Evolutionary conservation across 2,797 vertebrate genomes (phyloP), one percentile per base, ranked within the genome.

Genomic region (Thripadectes ignobilis): DNA sequence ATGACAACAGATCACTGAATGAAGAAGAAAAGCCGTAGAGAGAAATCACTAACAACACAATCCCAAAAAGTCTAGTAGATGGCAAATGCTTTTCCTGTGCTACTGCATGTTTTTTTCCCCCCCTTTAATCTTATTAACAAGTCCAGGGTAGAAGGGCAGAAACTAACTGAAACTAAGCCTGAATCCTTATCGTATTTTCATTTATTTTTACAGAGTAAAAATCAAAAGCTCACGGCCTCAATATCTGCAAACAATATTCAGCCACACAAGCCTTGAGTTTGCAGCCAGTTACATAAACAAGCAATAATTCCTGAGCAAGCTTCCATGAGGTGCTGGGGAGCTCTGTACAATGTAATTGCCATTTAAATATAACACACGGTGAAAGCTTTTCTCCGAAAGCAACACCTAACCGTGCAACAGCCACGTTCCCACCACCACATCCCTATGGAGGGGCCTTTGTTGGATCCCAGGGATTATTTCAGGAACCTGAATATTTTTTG

Each of bases 251-350:
- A 66, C 38, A 88, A 39, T 10, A 72, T 34, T 63, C 62, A 92
- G 69, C 62, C 51, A 61, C 39, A 7, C 14, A 81, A n/a, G 66
- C 73, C 62, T 87, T 27, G 13, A 76, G 63, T 69, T 82, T 2
- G 2, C 84, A 94, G 67, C 36, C 74, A 72, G 86, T 66, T 81
- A 73, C 51, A 85, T n/a, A 91, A 89, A 76, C 73, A 92, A 77
- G 27, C 11, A 72, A 8, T 34, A 89, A 92, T 24, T 78, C 73
- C 79, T 9, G 8, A 86, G 58, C 65, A 88, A 74, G 43, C 79
- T 75, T 65, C 0, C 0, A 39, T 65, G 74, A 91, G 66, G 38
- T 11, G 76, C 51, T 41, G 34, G 6, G 18, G 32, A 84, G 68
- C 16, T 45, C 26, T 18, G 18, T 13, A 43, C 54, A 61, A 39